Percentiles rank a stretch among this genome's conserved stretches.
Conservation (phyloP, 1,140 invertebrate species). For the Brachionus plicatilis region DNA sequence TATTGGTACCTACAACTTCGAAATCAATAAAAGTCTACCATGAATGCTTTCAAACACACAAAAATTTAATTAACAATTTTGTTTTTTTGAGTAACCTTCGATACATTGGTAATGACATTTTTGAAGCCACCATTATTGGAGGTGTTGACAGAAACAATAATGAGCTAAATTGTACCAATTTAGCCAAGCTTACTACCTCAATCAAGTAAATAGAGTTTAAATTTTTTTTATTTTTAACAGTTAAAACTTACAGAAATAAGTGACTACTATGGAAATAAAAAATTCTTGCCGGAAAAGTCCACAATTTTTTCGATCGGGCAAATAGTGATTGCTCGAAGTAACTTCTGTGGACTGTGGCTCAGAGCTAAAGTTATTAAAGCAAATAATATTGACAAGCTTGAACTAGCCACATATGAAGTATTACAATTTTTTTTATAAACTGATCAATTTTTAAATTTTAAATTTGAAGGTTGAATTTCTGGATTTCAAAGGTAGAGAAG, state of each 20-base stretch:
- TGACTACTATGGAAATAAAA: background rate
- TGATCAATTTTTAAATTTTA: background rate
- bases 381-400: background rate
- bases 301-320: constrained; percentile 2
- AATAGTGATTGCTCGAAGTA: constrained; percentile 17
- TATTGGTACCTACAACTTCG: background rate
- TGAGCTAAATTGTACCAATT: background rate
- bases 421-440: background rate
- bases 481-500: background rate
- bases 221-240: background rate
- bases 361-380: background rate
- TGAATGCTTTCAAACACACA: background rate
- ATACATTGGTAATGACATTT: background rate
- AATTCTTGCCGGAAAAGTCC: constrained; percentile 6
- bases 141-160: background rate
- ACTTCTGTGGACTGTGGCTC: background rate
- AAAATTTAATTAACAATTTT: background rate
- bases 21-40: background rate
- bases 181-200: background rate
- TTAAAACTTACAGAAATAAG: background rate
- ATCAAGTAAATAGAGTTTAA: constrained; percentile 1
- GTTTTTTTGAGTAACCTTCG: background rate
- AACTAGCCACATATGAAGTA: background rate
- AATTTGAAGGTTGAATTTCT: background rate
- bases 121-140: background rate